Conservation (phyloP, 64 coral and sea anemone species). For the Pocillopora verrucosa region DNA sequence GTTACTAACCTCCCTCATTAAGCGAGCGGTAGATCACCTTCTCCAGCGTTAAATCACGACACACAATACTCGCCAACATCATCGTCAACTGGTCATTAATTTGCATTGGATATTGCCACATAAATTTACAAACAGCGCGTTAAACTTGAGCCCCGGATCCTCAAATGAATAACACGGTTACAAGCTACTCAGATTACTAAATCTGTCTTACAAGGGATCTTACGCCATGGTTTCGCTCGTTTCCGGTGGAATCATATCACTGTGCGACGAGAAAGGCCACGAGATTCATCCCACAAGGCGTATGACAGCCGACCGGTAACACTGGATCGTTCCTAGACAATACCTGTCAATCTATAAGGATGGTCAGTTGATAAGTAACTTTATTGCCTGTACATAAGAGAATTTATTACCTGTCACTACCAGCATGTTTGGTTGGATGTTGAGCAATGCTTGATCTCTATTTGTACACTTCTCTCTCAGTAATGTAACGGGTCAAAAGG, state of each 20-base stretch:
- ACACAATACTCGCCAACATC: neutral
- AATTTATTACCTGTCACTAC: neutral
- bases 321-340: neutral
- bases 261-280: neutral
- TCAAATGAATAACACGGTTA: neutral
- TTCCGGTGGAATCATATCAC: slow-evolving; percentile 9
- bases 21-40: neutral
- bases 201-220: neutral
- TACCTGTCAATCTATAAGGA: slow-evolving; percentile 30
- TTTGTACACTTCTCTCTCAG: too few species aligned
- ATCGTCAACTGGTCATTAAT: neutral
- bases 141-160: neutral
- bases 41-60: too few species aligned
- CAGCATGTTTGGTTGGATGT: too few species aligned
- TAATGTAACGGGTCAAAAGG: too few species aligned
- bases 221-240: neutral
- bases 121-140: neutral
- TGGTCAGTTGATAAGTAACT: slow-evolving; percentile 29
- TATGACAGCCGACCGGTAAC: slow-evolving; percentile 2
- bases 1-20: neutral
- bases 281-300: neutral
- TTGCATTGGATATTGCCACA: neutral
- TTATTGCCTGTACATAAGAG: slow-evolving; percentile 1
- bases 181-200: too few species aligned
- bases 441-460: too few species aligned